phyloP scores from a whole-genome alignment of 2,888 invertebrate genomes.

The Cartodere bifasciata region DNA sequence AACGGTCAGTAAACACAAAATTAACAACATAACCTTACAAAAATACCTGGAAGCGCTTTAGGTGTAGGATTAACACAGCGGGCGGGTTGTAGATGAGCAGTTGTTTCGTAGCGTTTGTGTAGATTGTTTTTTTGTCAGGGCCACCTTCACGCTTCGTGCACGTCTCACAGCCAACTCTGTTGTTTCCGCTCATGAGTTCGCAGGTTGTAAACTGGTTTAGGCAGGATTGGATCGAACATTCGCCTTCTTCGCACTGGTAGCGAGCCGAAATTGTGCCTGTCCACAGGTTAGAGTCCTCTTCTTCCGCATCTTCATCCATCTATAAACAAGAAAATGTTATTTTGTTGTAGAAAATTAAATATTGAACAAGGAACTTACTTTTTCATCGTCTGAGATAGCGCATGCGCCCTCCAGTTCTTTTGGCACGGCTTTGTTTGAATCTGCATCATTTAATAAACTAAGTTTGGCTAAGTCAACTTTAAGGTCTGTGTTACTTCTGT shows the following conservation, averaged over 20 bases:
- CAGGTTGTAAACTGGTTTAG: conserved; percentile 85
- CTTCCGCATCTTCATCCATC: conserved; percentile 29
- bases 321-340: conserved; percentile 11
- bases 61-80: conserved; percentile 83
- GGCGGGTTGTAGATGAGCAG: conserved; percentile 84
- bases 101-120: conserved; percentile 72
- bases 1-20: neutral
- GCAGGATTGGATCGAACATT: conserved; percentile 78
- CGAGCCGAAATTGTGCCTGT: conserved; percentile 41
- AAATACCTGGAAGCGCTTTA: conserved; percentile 85
- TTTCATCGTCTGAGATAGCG: conserved; percentile 24
- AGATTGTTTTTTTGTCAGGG: conserved; percentile 57
- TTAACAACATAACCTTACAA: conserved; percentile 4
- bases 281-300: conserved; percentile 24
- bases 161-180: conserved; percentile 84
- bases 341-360: neutral
- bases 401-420: conserved; percentile 12
- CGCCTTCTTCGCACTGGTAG: conserved; percentile 62
- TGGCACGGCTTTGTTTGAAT: conserved; percentile 22
- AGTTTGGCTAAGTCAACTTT: conserved; percentile 32
- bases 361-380: conserved; percentile 18
- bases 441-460: conserved; percentile 28
- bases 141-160: conserved; percentile 68
- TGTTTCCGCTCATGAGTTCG: conserved; percentile 82
- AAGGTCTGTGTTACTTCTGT: conserved; percentile 28